These are phyloP conservation scores for Hemicrepidius hirtus DNA, from an alignment of 2,888 invertebrate species.

Conservation along the genomic window DNA sequence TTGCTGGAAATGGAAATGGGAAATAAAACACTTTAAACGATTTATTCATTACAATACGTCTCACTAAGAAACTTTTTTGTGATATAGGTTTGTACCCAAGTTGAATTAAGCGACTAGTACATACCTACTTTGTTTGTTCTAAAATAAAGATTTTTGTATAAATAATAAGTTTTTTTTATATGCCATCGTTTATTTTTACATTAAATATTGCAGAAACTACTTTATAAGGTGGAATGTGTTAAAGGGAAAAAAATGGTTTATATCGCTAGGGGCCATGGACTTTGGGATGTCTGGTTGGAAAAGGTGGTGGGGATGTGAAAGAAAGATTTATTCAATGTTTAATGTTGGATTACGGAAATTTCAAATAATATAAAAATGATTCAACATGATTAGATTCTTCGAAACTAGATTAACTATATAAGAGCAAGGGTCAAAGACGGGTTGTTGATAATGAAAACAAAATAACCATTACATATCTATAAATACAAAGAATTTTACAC, in stretches of 20 bases:
- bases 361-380: not conserved
- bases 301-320: too few species aligned
- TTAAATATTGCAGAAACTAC: too few species aligned
- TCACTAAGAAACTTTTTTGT: not conserved
- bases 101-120: not conserved
- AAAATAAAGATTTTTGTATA: not conserved
- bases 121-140: not conserved
- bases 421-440: not conserved
- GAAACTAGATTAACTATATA: not conserved
- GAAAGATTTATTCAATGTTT: too few species aligned
- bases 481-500: too few species aligned
- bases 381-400: not conserved
- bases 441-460: not conserved
- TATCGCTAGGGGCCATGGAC: too few species aligned
- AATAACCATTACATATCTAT: too few species aligned
- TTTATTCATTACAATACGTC: constrained; percentile 1
- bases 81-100: constrained; percentile 1
- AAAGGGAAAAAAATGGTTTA: too few species aligned
- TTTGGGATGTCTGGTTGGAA: too few species aligned
- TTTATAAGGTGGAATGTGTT: too few species aligned
- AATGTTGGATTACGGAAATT: too few species aligned
- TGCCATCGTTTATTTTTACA: not conserved
- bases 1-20: too few species aligned
- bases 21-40: too few species aligned
- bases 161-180: not conserved